Conservation (phyloP, 1,140 invertebrate genomes). For the Diorhabda carinulata region DNA sequence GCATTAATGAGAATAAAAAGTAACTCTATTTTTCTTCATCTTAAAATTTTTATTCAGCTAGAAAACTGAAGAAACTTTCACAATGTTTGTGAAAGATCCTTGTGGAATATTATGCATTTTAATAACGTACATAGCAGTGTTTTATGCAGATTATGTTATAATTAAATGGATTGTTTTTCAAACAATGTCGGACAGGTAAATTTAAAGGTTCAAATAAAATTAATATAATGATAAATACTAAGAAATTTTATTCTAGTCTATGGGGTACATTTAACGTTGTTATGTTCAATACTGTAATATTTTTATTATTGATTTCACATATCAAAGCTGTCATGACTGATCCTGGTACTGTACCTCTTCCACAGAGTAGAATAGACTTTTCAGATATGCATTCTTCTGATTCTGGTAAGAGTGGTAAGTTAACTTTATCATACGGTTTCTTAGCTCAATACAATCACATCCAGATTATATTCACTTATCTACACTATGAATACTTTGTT, state of each 20-base stretch:
- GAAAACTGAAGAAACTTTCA: neutral
- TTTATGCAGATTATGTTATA: slow-evolving; percentile 90
- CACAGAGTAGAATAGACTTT: slow-evolving; percentile 75
- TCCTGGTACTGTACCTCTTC: slow-evolving; percentile 82
- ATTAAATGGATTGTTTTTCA: slow-evolving; percentile 81
- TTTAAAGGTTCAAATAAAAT: neutral
- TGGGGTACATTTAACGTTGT: slow-evolving; percentile 83
- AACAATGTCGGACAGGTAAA: slow-evolving; percentile 75
- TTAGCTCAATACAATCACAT: too few species aligned
- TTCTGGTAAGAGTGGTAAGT: slow-evolving; percentile 21
- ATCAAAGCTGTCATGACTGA: slow-evolving; percentile 82
- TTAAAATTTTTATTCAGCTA: too few species aligned
- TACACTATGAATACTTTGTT: neutral
- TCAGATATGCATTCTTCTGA: slow-evolving; percentile 58
- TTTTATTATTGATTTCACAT: slow-evolving; percentile 74
- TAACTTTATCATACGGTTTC: too few species aligned
- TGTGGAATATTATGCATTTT: slow-evolving; percentile 84
- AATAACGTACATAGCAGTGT: slow-evolving; percentile 76
- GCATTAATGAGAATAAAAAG: too few species aligned
- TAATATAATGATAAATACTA: slow-evolving; percentile 3
- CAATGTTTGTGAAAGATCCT: slow-evolving; percentile 68
- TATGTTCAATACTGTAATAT: slow-evolving; percentile 75
- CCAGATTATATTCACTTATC: too few species aligned
- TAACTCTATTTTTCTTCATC: too few species aligned
- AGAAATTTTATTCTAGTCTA: slow-evolving; percentile 56